These are phyloP conservation scores for Macaria notata DNA, from an alignment of 2,888 invertebrate species.

Conservation along the genomic window DNA sequence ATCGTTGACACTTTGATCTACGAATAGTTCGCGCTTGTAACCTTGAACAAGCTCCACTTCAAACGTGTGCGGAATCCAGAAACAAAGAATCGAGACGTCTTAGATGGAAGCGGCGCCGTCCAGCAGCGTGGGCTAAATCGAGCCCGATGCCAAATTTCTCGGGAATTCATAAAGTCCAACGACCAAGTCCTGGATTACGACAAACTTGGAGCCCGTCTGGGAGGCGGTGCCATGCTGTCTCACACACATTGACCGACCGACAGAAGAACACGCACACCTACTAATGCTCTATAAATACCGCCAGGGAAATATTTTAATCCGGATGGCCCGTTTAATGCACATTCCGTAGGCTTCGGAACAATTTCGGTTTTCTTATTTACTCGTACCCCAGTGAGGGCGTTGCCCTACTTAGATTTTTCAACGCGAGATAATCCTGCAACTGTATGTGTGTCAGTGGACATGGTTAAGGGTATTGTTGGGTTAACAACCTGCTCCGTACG, in stretches of 20 bases:
- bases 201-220: constrained; percentile 66
- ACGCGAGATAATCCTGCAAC: constrained; percentile 53
- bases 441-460: constrained; percentile 63
- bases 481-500: constrained; percentile 52
- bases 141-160: constrained; percentile 35
- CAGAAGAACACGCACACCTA: constrained; percentile 74
- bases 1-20: constrained; percentile 29
- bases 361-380: constrained; percentile 54
- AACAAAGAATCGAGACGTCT: constrained; percentile 23
- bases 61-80: constrained; percentile 9
- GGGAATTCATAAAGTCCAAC: constrained; percentile 52
- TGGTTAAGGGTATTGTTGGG: constrained; percentile 54
- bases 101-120: constrained; percentile 17
- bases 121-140: constrained; percentile 24
- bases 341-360: constrained; percentile 68
- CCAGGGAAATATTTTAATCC: constrained; percentile 79
- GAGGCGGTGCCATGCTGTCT: constrained; percentile 80
- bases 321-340: constrained; percentile 76
- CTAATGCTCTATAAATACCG: constrained; percentile 77
- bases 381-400: constrained; percentile 43
- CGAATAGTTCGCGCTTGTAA: constrained; percentile 33
- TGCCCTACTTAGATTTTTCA: constrained; percentile 56
- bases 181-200: constrained; percentile 70
- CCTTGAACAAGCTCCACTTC: constrained; percentile 34
- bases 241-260: constrained; percentile 71